A percentile compares a stretch with the other conserved stretches of the same genome.
Evolutionary conservation across 2,888 invertebrate species (phyloP).

Genomic region (Tetranychus truncatus): DNA sequence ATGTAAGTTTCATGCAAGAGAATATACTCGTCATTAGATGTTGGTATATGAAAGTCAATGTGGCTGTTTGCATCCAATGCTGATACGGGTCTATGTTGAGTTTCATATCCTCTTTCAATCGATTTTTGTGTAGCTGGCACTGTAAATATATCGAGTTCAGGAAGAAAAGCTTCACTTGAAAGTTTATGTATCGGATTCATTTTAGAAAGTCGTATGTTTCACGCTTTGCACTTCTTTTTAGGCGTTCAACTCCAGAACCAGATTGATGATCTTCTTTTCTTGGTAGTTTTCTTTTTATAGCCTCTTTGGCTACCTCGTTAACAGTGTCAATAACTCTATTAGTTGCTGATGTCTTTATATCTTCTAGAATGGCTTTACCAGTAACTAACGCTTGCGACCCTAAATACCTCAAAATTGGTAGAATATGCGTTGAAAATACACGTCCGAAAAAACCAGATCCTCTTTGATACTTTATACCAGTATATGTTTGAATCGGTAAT

Average conservation of each 20-base stretch:
- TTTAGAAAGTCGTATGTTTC: not conserved
- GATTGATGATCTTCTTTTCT: too few relatives aligned
- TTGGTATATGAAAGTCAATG: not conserved
- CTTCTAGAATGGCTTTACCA: not conserved
- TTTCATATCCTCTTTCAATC: too few relatives aligned
- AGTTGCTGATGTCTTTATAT: too few relatives aligned
- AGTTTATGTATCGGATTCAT: conserved; percentile 1
- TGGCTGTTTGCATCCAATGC: not conserved
- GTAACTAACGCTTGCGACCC: not conserved
- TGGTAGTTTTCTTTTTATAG: too few relatives aligned
- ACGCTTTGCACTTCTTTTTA: not conserved
- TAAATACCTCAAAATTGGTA: not conserved
- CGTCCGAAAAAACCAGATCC: conserved; percentile 15
- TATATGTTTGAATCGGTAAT: not conserved
- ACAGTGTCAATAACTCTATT: too few relatives aligned
- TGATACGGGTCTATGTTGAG: not conserved
- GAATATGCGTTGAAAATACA: not conserved
- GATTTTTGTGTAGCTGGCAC: too few relatives aligned
- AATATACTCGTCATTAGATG: not conserved
- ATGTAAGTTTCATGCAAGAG: not conserved
- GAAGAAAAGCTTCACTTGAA: not conserved
- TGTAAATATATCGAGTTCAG: too few relatives aligned
- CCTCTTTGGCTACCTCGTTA: too few relatives aligned
- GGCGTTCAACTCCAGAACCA: not conserved
- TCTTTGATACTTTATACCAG: conserved; percentile 14